Percentiles rank a stretch among this genome's conserved stretches.
These are phyloP conservation scores for Teleopsis dalmanni DNA, from an alignment of 1,140 invertebrate genomes.

Conservation along the genomic window DNA sequence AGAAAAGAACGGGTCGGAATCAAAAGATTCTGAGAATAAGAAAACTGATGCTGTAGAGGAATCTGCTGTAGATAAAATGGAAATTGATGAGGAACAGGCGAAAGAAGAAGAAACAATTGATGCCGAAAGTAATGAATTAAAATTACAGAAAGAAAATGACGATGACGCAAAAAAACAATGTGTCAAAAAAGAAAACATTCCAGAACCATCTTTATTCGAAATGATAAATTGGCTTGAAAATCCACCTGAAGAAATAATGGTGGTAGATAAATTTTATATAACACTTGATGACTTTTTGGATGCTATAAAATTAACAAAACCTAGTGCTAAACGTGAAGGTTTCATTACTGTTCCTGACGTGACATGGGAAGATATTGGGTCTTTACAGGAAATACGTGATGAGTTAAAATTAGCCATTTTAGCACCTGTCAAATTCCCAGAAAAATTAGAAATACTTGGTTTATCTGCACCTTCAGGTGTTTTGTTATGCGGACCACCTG, in stretches of 20 bases:
- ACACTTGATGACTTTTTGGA: constrained; percentile 66
- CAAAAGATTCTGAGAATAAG: constrained; percentile 1
- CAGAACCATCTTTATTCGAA: constrained; percentile 34
- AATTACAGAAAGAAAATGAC: constrained; percentile 17
- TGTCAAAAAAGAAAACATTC: constrained; percentile 15
- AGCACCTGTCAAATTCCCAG: constrained; percentile 81
- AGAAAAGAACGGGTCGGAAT: not conserved
- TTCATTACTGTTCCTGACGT: constrained; percentile 96
- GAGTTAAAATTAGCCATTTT: constrained; percentile 86
- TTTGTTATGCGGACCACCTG: constrained; percentile 86
- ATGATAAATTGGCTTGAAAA: constrained; percentile 51
- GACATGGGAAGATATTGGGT: constrained; percentile 96
- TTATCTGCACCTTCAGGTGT: constrained; percentile 77
- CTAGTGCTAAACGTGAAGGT: constrained; percentile 93
- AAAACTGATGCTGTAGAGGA: not conserved
- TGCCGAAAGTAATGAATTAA: not conserved
- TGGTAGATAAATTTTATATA: constrained; percentile 52
- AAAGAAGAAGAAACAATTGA: not conserved
- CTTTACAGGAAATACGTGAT: constrained; percentile 76
- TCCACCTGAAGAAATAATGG: constrained; percentile 28
- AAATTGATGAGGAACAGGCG: not conserved
- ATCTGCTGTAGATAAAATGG: not conserved
- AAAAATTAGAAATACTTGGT: constrained; percentile 70
- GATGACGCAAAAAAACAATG: not conserved
- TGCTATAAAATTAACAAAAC: constrained; percentile 76